Base-by-base conservation (phyloP, 1,140 invertebrate genomes). In the Leptinotarsa lineolata region DNA sequence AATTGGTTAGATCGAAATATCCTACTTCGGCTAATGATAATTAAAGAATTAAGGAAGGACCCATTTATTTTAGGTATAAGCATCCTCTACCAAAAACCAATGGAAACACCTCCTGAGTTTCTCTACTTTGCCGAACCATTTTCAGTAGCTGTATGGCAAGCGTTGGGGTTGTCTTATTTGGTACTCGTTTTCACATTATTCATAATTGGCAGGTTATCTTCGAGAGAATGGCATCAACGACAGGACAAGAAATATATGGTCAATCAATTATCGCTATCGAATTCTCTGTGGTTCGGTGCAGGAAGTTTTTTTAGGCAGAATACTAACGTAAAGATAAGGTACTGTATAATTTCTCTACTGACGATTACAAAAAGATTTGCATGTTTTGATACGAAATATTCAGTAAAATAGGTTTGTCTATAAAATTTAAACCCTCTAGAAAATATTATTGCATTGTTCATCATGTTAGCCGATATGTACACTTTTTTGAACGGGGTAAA, bases 221-320 rank as follows among this genome's bases (percentile, higher is more conserved):
- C 91, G 0, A 88, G 88, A 59, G 92, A 93, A 83, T 93, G 92
- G 92, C 77, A 87, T 90, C 18, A 87, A 90, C 77, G 88, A 91
- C 76, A 89, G 3, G 15, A 54, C 4, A 54, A 88, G 16, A 69
- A 89, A 58, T 87, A 86, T 70, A 82, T 92, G 72, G 88, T 91
- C 77, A 92, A 92, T 82, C 89, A 91, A 81, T 91, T 92, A 82
- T 90, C 85, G 72, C 84, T 92, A 69, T 85, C 85, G 74, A 91
- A 91, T 81, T 86, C 86, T 16, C 83, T 89, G 70, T 86, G 85
- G 85, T 86, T 85, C 71, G 83, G 83, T 22, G 81, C 86, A 60
- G 86, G 90, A n/a, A 90, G 90, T 72, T 87, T 96, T 45, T 91
- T 97, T 86, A 93, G 94, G 79, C 94, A 95, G 83, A 94, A 94